phyloP scores from a whole-genome alignment of 2,113 vertebrate genomes.

The Heliornis fulica region DNA sequence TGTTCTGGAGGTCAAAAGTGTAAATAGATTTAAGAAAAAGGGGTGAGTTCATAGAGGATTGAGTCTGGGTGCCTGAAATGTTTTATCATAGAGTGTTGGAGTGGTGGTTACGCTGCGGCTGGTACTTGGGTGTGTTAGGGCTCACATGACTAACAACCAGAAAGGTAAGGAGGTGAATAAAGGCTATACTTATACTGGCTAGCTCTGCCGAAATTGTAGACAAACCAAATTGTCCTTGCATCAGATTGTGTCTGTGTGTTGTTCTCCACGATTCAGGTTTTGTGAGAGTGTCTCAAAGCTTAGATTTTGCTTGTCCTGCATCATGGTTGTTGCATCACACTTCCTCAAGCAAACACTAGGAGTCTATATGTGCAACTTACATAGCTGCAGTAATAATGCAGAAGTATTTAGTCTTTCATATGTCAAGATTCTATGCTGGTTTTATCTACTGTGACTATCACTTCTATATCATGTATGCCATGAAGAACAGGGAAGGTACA shows the following conservation, averaged over 20 bases:
- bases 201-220: not conserved
- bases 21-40: not conserved
- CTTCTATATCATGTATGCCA: not conserved
- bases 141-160: fast-evolving
- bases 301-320: not conserved
- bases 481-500: not conserved
- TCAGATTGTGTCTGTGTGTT: not conserved
- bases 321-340: fast-evolving
- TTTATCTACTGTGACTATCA: not conserved
- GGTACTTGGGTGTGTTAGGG: not conserved
- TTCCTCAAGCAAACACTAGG: not conserved
- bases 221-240: too few species aligned
- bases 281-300: not conserved
- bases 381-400: fast-evolving
- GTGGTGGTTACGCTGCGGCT: not conserved
- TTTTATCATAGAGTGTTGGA: fast-evolving
- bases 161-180: not conserved
- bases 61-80: not conserved
- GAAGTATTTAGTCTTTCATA: not conserved
- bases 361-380: fast-evolving
- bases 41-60: not conserved
- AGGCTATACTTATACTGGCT: not conserved
- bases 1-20: not conserved
- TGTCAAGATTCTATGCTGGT: not conserved
- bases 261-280: fast-evolving